phyloP scores from a whole-genome alignment of 2,113 vertebrate species.

The Dermatemys mawii region DNA sequence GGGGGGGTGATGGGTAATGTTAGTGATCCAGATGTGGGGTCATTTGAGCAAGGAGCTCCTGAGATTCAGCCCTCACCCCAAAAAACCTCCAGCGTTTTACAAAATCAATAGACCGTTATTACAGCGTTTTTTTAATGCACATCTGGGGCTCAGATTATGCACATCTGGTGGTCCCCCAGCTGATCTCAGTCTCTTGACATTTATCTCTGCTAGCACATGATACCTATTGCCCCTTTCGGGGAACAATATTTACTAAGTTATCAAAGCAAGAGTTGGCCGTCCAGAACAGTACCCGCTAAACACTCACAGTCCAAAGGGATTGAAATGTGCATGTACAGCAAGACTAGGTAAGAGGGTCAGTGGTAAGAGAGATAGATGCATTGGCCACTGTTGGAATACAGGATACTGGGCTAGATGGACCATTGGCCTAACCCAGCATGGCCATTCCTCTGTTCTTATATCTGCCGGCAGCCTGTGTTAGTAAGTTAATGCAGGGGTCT shows the following conservation, averaged over 20 bases:
- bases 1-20: not conserved
- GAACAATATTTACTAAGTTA: no score
- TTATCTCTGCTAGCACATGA: no score
- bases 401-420: no score
- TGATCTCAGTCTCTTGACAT: not conserved
- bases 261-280: no score
- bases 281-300: not conserved
- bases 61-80: not conserved
- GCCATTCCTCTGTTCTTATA: no score
- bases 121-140: not conserved
- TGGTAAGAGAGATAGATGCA: no score
- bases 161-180: not conserved
- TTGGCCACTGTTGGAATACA: no score
- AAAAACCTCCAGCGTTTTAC: not conserved
- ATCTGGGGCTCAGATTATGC: not conserved
- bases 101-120: not conserved
- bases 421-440: no score
- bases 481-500: no score
- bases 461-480: not conserved
- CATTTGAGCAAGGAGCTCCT: not conserved
- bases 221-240: no score
- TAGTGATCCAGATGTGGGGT: no score
- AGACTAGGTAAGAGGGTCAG: not conserved
- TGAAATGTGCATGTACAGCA: not conserved
- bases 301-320: not conserved